Evolutionary conservation across 2,113 vertebrate genomes (phyloP).

Genomic region (Nesospiza acunhae): DNA sequence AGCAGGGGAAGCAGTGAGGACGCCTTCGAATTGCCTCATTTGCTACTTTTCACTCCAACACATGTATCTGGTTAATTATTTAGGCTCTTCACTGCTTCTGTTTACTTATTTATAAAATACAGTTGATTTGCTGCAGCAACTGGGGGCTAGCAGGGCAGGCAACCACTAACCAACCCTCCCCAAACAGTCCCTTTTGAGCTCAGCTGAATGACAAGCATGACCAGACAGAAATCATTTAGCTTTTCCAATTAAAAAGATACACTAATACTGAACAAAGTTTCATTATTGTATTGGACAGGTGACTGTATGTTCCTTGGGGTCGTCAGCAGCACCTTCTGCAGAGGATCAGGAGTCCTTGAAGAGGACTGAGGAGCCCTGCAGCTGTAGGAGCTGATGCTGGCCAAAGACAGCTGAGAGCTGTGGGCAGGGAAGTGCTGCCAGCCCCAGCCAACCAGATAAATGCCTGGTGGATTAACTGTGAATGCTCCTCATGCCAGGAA

Average conservation of each 20-base stretch:
- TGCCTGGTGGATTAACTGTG: neutral
- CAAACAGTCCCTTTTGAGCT: neutral
- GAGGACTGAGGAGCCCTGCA: neutral
- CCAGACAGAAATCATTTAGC: accelerated
- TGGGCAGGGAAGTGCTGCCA: neutral
- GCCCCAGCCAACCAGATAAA: neutral
- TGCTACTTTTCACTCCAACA: neutral
- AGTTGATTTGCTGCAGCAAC: neutral
- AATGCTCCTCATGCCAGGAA: neutral
- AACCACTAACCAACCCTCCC: neutral
- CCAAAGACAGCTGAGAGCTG: neutral
- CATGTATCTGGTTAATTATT: slow-evolving; percentile 22
- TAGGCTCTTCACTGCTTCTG: neutral
- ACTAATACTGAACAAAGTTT: neutral
- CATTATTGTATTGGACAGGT: neutral
- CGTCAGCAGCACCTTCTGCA: neutral
- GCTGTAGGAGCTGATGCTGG: neutral
- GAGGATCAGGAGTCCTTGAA: neutral
- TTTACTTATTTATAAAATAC: slow-evolving; percentile 13
- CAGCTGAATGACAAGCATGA: neutral
- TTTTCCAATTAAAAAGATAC: neutral
- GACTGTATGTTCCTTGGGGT: neutral
- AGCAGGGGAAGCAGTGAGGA: neutral
- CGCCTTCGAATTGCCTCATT: neutral
- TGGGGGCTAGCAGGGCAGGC: neutral